Base-by-base conservation (phyloP, 2,888 invertebrate species). In the Euclidia mi region DNA sequence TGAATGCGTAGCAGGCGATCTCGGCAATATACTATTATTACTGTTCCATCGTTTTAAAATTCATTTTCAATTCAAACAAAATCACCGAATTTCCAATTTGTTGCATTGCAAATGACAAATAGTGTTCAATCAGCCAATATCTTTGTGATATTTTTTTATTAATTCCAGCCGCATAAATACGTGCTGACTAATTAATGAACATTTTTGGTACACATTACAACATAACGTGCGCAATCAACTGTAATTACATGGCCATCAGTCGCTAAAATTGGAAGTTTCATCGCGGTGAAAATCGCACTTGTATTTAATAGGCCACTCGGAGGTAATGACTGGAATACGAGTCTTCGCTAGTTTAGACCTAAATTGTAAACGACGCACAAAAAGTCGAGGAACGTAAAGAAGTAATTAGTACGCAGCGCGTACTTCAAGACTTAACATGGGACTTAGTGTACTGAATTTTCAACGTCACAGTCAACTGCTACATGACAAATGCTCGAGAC, bases 401-500 rank as follows among this genome's bases (percentile, higher is more conserved):
- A 37, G 28, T 51, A 50, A 66, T 69, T 69, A 69, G 66, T 29
- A 57, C 42, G 52, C 40, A 68, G 32, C 25, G 34, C 34, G 37
- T 48, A 38, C 50, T 47, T 67, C 29, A 46, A 35, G 45, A 32
- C 31, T 48, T 9, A 41, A 32, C 6, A 7, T 28, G 12, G 14
- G 49, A 47, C 46, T 47, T 55, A 29, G 2, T 12, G 6, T 58
- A 11, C 14, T 34, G 53, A 38, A 43, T 50, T 55, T 57, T 55
- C 35, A 67, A 57, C 35, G 44, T 41, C 41, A 45, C 29, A 6
- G 2, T n/a, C 34, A 56, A 38, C 35, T 52, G 37, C 6, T 40
- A 12, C 34, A 43, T 14, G 29, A 51, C 47, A 60, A 29, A 18
- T 32, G 34, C 11, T 34, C 3, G 12, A 34, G 34, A 34, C 34